Base-by-base conservation (phyloP, 2,797 vertebrate species). In the Cyprinodon diabolis region DNA sequence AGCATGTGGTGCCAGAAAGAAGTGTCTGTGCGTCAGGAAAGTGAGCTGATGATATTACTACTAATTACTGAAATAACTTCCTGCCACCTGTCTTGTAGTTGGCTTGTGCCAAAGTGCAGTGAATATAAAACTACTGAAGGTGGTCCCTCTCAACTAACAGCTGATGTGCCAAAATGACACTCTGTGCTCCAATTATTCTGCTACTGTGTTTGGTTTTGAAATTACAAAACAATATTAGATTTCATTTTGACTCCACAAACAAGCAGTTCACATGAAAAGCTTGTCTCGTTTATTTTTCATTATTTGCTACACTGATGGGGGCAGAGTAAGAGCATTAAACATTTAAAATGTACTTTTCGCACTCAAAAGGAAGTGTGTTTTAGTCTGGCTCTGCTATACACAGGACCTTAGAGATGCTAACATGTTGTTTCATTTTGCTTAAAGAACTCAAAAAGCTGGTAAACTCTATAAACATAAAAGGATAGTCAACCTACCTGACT, bases 41-140 rank as follows among this genome's bases (percentile, higher is more conserved):
- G 94, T 92, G 94, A 94, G 94, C 95, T 96, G 95, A 95, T 95
- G 96, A 95, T 95, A 96, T 96, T 96, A 96, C 96, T 95, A 95
- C 91, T 95, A 95, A 96, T 96, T 95, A 96, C 95, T 97, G 94
- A 96, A 97, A 98, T 97, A 96, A 96, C 95, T 95, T 95, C 95
- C 95, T 95, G 94, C 96, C 97, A 97, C 96, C 97, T 98, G 97
- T 97, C 96, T 95, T 90, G 87, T 86, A 89, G 86, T 85, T 92
- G 91, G 92, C 82, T 90, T 72, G 91, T 96, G 96, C 96, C 96
- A 97, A 96, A 94, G 73, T 58, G 88, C 92, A 94, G 66, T 66
- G 85, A 93, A 96, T 93, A 92, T 93, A 96, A 97, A 96, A 95
- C 93, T 89, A 93, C 95, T 95, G 30, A 75, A 81, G 79, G 71